Base-by-base conservation (phyloP, 2,797 vertebrate species). In the Gila robusta region DNA sequence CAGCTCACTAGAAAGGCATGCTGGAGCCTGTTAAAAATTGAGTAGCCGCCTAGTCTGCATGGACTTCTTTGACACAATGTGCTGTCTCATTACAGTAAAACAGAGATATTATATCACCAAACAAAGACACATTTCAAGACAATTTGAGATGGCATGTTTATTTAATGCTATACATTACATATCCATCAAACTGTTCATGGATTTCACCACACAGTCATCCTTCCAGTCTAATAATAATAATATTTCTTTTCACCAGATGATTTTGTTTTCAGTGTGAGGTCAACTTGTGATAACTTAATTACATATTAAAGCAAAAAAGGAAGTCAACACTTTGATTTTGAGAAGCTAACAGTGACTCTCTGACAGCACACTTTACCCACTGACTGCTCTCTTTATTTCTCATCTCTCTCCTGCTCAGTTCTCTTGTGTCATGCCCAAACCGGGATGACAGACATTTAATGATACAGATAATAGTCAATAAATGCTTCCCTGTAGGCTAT, bases 351-450 rank as follows among this genome's bases (percentile, higher is more conserved):
- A 26, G 66, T 17, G 47, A 56, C 66, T 39, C 19, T 54, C 21
- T 81, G 80, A 52, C 90, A 91, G 92, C 93, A 93, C 92, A 93
- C 91, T 93, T 86, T 86, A 91, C 92, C 91, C 91, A 90, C 88
- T 70, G 79, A 79, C 35, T 83, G 78, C 12, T 86, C 79, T 83
- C 39, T 28, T 66, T 47, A 70, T 56, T 59, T 82, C 8, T 39
- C 10, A 0, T 82, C 81, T 83, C 62, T 71, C 84, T 62, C 67
- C 49, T 26, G 14, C 41, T 54, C 74, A 49, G 76, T 77, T 83
- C 84, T 89, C 85, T 77, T 84, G 84, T 89, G 87, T 72, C 86
- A 41, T 91, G 81, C 89, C 91, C 92, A 89, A 90, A 90, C 91
- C 89, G 91, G 91, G 90, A 64, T 86, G 82, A 89, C 87, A 91